A percentile compares a stretch with the other conserved stretches of the same genome.
Conservation (phyloP, 2,797 vertebrate genomes). For the Buceros bicornis region DNA sequence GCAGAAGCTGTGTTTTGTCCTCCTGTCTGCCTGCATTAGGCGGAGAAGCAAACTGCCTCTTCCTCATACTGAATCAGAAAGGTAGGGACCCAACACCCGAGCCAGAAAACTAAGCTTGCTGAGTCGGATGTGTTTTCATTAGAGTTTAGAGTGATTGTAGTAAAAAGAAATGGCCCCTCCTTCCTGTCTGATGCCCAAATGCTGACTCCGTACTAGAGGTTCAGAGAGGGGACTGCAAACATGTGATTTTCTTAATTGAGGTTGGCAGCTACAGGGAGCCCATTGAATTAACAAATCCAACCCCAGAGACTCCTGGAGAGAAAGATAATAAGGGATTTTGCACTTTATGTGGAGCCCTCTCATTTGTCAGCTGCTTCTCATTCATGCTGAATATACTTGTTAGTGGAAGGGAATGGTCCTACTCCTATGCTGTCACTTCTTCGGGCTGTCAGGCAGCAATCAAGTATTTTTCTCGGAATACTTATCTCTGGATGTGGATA, state of each 20-base stretch:
- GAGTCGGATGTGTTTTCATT: slow-evolving; percentile 69
- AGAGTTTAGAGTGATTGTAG: slow-evolving; percentile 65
- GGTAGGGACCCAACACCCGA: slow-evolving; percentile 1
- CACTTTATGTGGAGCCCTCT: slow-evolving; percentile 27
- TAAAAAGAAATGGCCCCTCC: slow-evolving; percentile 53
- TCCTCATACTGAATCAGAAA: slow-evolving; percentile 39
- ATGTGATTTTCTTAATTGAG: slow-evolving; percentile 70
- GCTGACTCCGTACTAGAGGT: slow-evolving; percentile 58
- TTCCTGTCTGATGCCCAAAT: slow-evolving; percentile 58
- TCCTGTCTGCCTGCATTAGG: slow-evolving; percentile 68
- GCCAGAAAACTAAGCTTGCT: slow-evolving; percentile 61
- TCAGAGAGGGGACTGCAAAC: slow-evolving; percentile 39
- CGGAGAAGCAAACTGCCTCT: slow-evolving; percentile 52
- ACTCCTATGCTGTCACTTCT: not conserved
- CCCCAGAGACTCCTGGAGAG: slow-evolving; percentile 13
- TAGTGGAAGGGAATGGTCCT: slow-evolving; percentile 15
- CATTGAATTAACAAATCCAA: slow-evolving; percentile 63
- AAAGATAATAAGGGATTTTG: slow-evolving; percentile 66
- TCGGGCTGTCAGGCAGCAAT: slow-evolving; percentile 1
- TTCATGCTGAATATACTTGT: slow-evolving; percentile 13
- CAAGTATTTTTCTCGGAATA: not conserved
- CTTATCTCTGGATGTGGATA: not conserved
- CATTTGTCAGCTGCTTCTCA: slow-evolving; percentile 51
- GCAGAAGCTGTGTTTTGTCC: slow-evolving; percentile 61
- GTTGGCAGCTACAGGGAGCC: slow-evolving; percentile 56